Base-by-base conservation (phyloP, 2,888 invertebrate genomes). In the Pemphredon lugubris region DNA sequence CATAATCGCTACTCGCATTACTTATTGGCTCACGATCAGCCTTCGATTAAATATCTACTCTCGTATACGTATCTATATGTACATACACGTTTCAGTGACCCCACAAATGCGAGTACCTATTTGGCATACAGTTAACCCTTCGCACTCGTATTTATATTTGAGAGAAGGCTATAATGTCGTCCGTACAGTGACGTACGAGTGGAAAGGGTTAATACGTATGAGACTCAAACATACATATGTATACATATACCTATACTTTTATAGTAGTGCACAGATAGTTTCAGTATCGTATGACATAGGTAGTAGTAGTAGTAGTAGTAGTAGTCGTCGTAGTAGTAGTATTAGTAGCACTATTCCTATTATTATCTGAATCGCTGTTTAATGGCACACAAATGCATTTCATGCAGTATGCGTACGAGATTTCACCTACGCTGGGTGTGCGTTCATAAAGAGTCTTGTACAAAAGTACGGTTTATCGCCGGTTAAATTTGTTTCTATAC, bases 361-460 rank as follows among this genome's bases (percentile, higher is more conserved):
- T 11, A 4, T 68, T 68, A 69, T n/a, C 48, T 45, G 48, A 73
- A 60, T 50, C 39, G 18, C 30, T 61, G 26, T 47, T 47, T 50
- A 42, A 44, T 16, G 44, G 23, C 59, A 64, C 77, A 66, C 51
- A 60, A 45, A 68, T 55, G 80, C 77, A 79, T 79, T 77, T 82
- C n/a, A 75, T 82, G 79, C 79, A 68, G 26, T 67, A 45, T 54
- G 61, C 65, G 67, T 60, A 63, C 39, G 42, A 61, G 34, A 65
- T 59, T 59, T 67, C 47, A 54, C 16, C 45, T 58, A 48, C 18
- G 16, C n/a, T n/a, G 66, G 72, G 64, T 77, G 75, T 75, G 75
- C 75, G 68, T 60, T 74, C 67, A 21, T 32, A 73, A 71, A 68
- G 42, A 34, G 23, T 37, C 54, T 51, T 70, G 60, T 79, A 68